Evolutionary conservation across 1,140 invertebrate genomes (phyloP).

Genomic region (Heliconius melpomene): DNA sequence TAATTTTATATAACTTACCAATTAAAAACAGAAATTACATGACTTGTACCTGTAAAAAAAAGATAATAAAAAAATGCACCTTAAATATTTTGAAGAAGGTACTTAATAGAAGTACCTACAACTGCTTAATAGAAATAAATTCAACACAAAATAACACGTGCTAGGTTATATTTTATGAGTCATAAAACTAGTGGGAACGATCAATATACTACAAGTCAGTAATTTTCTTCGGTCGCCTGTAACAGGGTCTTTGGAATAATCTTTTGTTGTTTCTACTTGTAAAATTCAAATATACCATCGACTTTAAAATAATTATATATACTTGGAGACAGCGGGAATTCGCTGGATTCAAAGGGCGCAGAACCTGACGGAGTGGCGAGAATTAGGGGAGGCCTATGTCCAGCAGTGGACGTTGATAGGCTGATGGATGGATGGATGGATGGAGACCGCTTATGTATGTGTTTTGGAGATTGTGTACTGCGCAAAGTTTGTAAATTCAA

Average conservation of each 20-base stretch:
- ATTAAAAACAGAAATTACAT: constrained; percentile 55
- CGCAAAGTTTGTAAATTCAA: neutral
- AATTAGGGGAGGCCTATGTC: too few relatives aligned
- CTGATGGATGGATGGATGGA: neutral
- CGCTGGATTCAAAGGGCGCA: too few relatives aligned
- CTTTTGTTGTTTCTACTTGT: neutral
- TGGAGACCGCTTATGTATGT: neutral
- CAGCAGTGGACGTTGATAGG: too few relatives aligned
- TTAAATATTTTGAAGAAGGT: neutral
- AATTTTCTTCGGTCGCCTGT: neutral
- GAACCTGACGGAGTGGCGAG: too few relatives aligned
- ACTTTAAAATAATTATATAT: neutral
- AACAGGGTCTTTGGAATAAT: neutral
- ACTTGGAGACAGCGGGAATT: neutral
- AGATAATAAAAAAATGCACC: neutral
- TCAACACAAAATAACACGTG: neutral
- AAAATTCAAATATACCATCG: neutral
- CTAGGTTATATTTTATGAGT: neutral
- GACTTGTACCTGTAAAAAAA: constrained; percentile 63
- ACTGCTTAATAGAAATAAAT: neutral
- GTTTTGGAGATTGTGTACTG: neutral
- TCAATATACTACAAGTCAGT: neutral
- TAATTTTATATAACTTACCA: constrained; percentile 46
- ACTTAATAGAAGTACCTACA: neutral
- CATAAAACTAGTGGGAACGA: neutral